Evolutionary conservation across 37 sponge, comb jelly and placozoan genomes (phyloP), one percentile per base, ranked within the genome.

Genomic region (Bolinopsis microptera): DNA sequence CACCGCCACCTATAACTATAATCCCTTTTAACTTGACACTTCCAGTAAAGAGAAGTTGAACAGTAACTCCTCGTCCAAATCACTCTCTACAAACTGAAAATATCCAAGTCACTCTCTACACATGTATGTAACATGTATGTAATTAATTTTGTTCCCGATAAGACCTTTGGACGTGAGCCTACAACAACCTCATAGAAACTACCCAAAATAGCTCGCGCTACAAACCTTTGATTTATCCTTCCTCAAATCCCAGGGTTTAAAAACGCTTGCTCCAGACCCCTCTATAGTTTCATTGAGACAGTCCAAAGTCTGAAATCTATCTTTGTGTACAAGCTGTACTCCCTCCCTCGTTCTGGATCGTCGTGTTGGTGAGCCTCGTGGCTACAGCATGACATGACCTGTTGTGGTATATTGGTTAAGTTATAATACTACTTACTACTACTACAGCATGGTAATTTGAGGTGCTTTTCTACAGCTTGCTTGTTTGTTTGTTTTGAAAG

Each of bases 21-120:
- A 98, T 68, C 22, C 94, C 96, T 68, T 98, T 98, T 93, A 98
- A 92, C 93, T 98, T 98, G 38, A 98, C 96, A 96, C 94, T 93
- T 22, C 97, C 98, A 36, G 96, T 97, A 75, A 98, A 98, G 98
- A 97, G 32, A 98, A 92, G 92, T 96, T 94, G 69, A 98, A 96
- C 32, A 98, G 92, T 0, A 98, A 95, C 38, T 98, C 97, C 90
- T 97, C 96, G 76, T 98, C 98, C 16, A 94, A 96, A 92, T 98
- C 98, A 94, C 98, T 98, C 69, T 97, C 96, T 33, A 98, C 98
- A 95, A 95, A 97, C 98, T 98, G 92, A 48, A 48, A n/a, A n/a
- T n/a, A n/a, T n/a, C n/a, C n/a, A n/a, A n/a, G n/a, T n/a, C n/a
- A n/a, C n/a, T n/a, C n/a, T n/a, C n/a, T n/a, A 48, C 61, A n/a